Base-by-base conservation (phyloP, 2,113 vertebrate species). In the Orycteropus afer region DNA sequence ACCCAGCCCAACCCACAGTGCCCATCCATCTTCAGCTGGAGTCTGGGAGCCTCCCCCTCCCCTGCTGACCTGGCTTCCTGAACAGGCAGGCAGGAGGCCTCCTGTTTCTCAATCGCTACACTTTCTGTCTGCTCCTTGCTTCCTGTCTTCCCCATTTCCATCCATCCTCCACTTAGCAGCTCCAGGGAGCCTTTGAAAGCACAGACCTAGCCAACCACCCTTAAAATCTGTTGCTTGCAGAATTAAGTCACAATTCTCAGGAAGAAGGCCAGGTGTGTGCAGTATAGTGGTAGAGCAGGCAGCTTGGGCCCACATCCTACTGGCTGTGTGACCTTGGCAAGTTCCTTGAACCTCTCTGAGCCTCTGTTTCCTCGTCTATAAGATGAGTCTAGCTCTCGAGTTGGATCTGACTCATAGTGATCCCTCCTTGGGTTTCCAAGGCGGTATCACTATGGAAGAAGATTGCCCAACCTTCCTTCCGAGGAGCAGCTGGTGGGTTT, bases 11-110 rank as follows among this genome's bases (percentile, higher is more conserved):
- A 18, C 12, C 22, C 1, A 45, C 37, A 23, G 47, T 27, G 1
- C 1, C 7, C 4, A 1, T 7, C 17, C 20, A 8, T 45, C 18
- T 13, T 4, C 3, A 4, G 22, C 3, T 12, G 5, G 23, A 40
- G 13, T 15, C 84, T 42, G 37, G 55, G 45, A 40, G 32, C 45
- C 29, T 25, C 53, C 79, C 27, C 47, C 14, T n/a, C 47, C 23
- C 18, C n/a, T 22, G 3, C 67, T 20, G 71, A 34, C 34, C 20
- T 1, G 2, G 49, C 34, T 45, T 27, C 45, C 63, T 42, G 42
- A 40, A 45, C 23, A 14, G 29, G 15, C 17, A 6, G 27, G 51
- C 32, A 5, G 51, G 73, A n/a, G n/a, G n/a, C 27, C 25, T 74
- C 74, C 57, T 65, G 29, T 17, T 55, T 59, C 69, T 29, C 71